Percentiles rank a stretch among this genome's conserved stretches.
These are phyloP conservation scores for Habroteleia sp. DNA, from an alignment of 2,888 invertebrate species.

Conservation along the genomic window DNA sequence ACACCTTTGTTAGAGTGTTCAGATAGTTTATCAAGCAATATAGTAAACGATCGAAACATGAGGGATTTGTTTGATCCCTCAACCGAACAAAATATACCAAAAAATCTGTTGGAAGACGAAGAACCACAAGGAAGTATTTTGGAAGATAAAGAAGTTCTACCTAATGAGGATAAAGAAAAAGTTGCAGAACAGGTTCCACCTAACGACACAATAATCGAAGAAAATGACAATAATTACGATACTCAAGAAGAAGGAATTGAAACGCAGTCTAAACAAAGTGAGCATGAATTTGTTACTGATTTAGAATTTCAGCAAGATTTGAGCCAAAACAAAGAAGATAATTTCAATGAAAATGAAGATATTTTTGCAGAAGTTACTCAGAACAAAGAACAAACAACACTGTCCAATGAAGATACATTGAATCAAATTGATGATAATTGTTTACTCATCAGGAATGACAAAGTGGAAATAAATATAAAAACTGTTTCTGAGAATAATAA, in stretches of 20 bases:
- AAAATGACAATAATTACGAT: not conserved
- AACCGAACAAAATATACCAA: constrained; percentile 30
- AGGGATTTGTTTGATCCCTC: constrained; percentile 46
- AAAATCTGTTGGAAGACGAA: constrained; percentile 36
- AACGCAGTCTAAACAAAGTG: not conserved
- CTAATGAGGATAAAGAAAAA: constrained; percentile 1
- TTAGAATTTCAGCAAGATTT: not conserved
- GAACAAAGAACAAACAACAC: too few species aligned
- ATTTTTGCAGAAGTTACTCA: not conserved
- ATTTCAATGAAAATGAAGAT: not conserved
- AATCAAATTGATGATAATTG: too few species aligned
- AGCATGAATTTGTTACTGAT: not conserved
- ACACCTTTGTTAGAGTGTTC: constrained; percentile 47
- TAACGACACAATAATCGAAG: not conserved
- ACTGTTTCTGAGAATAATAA: too few species aligned
- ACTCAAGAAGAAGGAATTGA: not conserved
- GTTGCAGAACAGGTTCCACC: not conserved
- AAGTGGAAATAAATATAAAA: too few species aligned
- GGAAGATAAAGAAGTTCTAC: constrained; percentile 10
- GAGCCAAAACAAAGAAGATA: not conserved
- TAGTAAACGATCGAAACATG: constrained; percentile 23
- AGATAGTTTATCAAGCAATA: constrained; percentile 17
- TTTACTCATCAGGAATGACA: too few species aligned
- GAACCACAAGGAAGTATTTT: constrained; percentile 13
- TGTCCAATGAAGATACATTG: too few species aligned